These are phyloP conservation scores for Phorcus lineatus DNA, from an alignment of 2,888 invertebrate genomes.

Conservation along the genomic window DNA sequence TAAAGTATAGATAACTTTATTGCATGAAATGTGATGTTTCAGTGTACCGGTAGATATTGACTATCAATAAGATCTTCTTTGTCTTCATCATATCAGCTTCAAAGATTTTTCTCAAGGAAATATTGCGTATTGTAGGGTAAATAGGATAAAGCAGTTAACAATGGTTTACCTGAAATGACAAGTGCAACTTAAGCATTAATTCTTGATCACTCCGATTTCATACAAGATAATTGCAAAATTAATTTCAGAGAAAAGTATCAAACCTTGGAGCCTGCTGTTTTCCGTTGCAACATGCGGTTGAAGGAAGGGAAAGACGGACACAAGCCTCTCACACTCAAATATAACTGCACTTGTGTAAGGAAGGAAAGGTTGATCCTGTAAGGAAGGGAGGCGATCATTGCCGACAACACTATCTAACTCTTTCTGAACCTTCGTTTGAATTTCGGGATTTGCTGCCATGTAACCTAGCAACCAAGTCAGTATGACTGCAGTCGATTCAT, in stretches of 20 bases:
- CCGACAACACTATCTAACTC: slow-evolving; percentile 61
- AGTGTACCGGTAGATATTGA: no score
- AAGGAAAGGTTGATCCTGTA: slow-evolving; percentile 58
- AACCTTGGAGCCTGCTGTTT: slow-evolving; percentile 55
- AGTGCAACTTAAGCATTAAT: no score
- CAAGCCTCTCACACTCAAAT: slow-evolving; percentile 60
- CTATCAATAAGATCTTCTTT: no score
- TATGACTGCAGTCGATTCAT: slow-evolving; percentile 48
- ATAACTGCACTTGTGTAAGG: slow-evolving; percentile 66
- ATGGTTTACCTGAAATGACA: no score
- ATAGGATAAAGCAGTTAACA: no score
- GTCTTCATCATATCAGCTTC: no score
- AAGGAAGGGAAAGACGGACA: slow-evolving; percentile 60
- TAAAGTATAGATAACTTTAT: no score
- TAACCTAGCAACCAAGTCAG: slow-evolving; percentile 62
- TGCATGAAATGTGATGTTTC: no score
- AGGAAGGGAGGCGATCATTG: slow-evolving; percentile 55
- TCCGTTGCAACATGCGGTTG: slow-evolving; percentile 57
- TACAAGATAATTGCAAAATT: background rate
- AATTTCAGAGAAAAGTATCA: background rate
- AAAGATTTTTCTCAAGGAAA: no score
- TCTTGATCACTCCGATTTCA: background rate
- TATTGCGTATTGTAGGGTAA: no score
- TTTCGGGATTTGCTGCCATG: slow-evolving; percentile 56
- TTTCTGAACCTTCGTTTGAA: slow-evolving; percentile 57